These are phyloP conservation scores for Meteorus colon DNA, from an alignment of 2,888 invertebrate genomes.

Conservation along the genomic window DNA sequence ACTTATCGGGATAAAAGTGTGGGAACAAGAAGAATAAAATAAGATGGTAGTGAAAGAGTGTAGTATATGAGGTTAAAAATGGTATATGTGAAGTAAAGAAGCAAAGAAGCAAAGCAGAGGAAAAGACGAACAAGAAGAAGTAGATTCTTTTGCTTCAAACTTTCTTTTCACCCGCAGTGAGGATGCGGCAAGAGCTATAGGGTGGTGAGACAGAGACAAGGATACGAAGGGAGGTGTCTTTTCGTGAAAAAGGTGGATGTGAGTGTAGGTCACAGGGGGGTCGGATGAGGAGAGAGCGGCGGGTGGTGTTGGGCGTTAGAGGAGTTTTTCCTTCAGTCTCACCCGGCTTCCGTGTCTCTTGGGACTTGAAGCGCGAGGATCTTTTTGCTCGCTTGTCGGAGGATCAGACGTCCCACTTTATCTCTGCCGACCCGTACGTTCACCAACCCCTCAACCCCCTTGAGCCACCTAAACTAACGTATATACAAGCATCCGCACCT, in stretches of 20 bases:
- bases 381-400: conserved; percentile 73
- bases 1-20: conserved; percentile 29
- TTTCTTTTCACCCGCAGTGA: conserved; percentile 62
- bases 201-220: neutral
- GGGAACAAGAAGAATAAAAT: conserved; percentile 32
- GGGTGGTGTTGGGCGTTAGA: conserved; percentile 52
- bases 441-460: conserved; percentile 70
- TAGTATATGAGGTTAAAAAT: conserved; percentile 39
- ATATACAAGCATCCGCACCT: conserved; percentile 59
- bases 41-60: conserved; percentile 21
- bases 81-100: conserved; percentile 20
- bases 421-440: conserved; percentile 75
- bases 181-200: conserved; percentile 43
- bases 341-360: conserved; percentile 61
- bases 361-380: conserved; percentile 61
- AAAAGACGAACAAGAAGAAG: conserved; percentile 44
- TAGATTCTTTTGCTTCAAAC: conserved; percentile 68
- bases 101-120: conserved; percentile 28
- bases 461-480: conserved; percentile 53
- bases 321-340: conserved; percentile 62
- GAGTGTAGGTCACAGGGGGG: conserved; percentile 52
- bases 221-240: conserved; percentile 38
- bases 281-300: conserved; percentile 33
- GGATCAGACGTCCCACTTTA: conserved; percentile 74
- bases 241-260: conserved; percentile 50